Base-by-base conservation (phyloP, 2,113 vertebrate genomes). In the Phylloscopus trochiloides region DNA sequence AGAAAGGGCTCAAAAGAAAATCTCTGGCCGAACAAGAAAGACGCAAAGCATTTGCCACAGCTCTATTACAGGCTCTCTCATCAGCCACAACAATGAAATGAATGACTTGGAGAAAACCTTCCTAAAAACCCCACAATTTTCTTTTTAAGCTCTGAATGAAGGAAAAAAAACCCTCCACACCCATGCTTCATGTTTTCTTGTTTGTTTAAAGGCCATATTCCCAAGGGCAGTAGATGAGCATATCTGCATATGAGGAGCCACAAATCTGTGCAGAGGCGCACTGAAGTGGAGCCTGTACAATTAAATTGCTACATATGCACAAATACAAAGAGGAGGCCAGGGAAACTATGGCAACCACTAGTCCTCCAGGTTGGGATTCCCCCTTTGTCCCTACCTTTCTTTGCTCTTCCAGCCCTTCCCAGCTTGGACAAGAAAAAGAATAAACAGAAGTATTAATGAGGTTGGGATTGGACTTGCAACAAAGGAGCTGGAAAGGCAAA, bases 371-470 rank as follows among this genome's bases (percentile, higher is more conserved):
- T 34, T 63, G 63, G 1, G 5, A 70, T 47, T 92, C 59, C 42
- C 24, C 5, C 48, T 73, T 82, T 72, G 71, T 66, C 73, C 36
- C 66, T 14, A 78, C 38, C 68, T 72, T 73, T 54, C 66, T 79
- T 31, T 62, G 58, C 90, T 76, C 34, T 82, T 79, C 61, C 47
- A 66, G 55, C 29, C 31, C 67, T 88, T 74, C 72, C 57, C 25
- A 0, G 42, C 43, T 93, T 59, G 82, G 78, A 74, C 57, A 94
- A 92, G 58, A 47, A 59, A 72, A 79, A 88, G 47, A 93, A 92
- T 70, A 86, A 90, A 91, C 40, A 88, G 24, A 61, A 86, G 17
- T 74, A 34, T 68, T 95, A 93, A 93, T 80, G 82, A 95, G 75
- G 43, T 74, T 0, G 1, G 74, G 63, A 76, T 6, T 86, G 85